A percentile compares a stretch with the other conserved stretches of the same genome.
phyloP scores from a whole-genome alignment of 2,113 vertebrate genomes.

The Myiagra hebetior region DNA sequence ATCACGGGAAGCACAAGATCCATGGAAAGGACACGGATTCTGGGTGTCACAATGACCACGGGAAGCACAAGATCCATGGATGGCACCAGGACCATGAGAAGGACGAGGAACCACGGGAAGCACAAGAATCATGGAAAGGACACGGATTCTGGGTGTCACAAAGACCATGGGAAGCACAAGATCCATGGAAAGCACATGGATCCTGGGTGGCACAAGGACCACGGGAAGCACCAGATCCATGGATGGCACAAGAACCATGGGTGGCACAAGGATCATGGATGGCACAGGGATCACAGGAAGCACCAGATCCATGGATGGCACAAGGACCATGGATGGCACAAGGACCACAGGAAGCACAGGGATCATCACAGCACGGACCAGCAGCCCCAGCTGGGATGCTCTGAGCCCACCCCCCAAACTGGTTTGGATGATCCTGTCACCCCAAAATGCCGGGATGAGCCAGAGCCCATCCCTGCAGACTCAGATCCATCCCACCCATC shows the following conservation, averaged over 20 bases:
- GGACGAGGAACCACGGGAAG: too few species aligned
- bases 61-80: accelerated
- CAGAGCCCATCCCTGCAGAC: not conserved
- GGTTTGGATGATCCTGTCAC: accelerated
- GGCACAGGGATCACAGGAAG: accelerated
- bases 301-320: accelerated
- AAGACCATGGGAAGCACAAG: accelerated
- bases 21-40: too few species aligned
- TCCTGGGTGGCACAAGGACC: accelerated
- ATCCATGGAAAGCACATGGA: accelerated
- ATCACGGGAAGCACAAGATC: not conserved
- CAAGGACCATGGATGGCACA: accelerated
- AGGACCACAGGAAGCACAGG: not conserved
- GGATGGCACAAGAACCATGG: not conserved
- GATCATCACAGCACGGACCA: accelerated
- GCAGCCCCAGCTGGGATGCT: not conserved
- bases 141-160: accelerated
- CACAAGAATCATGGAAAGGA: not conserved
- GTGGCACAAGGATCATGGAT: not conserved
- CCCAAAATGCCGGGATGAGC: not conserved
- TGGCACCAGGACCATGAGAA: too few species aligned
- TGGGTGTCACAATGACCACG: accelerated
- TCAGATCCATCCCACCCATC: accelerated
- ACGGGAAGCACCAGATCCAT: too few species aligned
- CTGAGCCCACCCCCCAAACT: not conserved